Percentiles rank a stretch among this genome's conserved stretches.
These are phyloP conservation scores for Cavia porcellus DNA, from an alignment of 2,113 vertebrate genomes.

Conservation along the genomic window DNA sequence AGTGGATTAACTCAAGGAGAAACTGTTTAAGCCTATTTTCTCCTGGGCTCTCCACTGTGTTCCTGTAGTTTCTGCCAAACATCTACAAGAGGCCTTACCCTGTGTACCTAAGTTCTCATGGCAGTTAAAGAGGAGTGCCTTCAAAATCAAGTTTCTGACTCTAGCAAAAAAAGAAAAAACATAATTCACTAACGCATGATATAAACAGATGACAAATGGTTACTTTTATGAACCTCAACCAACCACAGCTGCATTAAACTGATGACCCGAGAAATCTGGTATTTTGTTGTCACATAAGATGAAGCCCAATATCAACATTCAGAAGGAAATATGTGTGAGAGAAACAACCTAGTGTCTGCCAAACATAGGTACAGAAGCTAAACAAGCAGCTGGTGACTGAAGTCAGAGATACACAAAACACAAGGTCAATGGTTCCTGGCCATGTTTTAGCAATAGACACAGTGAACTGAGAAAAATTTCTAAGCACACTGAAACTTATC, in stretches of 20 bases:
- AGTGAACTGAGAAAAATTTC: not conserved
- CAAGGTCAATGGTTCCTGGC: constrained; percentile 37
- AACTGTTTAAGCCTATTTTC: not conserved
- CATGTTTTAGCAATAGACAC: not conserved
- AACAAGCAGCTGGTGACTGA: constrained; percentile 75
- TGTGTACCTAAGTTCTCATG: not conserved
- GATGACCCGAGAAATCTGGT: constrained; percentile 78
- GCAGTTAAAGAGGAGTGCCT: not conserved
- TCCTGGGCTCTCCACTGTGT: not conserved
- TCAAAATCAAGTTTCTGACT: constrained; percentile 54
- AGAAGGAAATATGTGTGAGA: constrained; percentile 74
- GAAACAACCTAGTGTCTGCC: constrained; percentile 59
- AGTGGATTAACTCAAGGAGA: constrained; percentile 51
- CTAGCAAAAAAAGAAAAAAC: not conserved
- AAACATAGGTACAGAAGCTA: constrained; percentile 72
- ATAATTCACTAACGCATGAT: constrained; percentile 9
- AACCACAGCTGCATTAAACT: constrained; percentile 72
- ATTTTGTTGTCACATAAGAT: constrained; percentile 83
- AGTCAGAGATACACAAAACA: constrained; percentile 71
- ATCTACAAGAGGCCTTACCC: not conserved
- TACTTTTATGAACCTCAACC: constrained; percentile 64
- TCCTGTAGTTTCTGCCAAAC: not conserved
- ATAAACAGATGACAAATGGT: constrained; percentile 76
- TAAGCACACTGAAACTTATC: not conserved
- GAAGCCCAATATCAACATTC: constrained; percentile 78